These are phyloP conservation scores for Trichosurus vulpecula DNA, from an alignment of 2,797 vertebrate genomes.

Conservation along the genomic window DNA sequence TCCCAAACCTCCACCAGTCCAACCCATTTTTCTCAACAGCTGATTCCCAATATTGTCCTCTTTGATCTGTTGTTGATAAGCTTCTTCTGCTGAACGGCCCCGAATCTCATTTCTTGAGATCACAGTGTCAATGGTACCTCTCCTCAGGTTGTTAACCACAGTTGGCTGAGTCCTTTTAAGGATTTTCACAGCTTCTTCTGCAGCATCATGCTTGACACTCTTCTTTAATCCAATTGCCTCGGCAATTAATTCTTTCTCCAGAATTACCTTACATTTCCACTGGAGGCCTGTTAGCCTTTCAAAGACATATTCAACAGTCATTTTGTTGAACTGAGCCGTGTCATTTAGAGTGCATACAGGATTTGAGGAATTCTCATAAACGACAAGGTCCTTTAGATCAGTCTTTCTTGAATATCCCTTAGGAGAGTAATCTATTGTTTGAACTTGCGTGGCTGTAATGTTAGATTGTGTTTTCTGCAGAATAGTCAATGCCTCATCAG, in stretches of 20 bases:
- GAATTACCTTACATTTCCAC: slow-evolving; percentile 96
- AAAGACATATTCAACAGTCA: slow-evolving; percentile 94
- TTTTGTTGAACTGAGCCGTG: slow-evolving; percentile 98
- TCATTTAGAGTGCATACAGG: slow-evolving; percentile 95
- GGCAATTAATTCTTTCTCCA: slow-evolving; percentile 94
- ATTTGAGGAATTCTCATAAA: slow-evolving; percentile 94
- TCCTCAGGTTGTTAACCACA: slow-evolving; percentile 95
- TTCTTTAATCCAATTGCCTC: slow-evolving; percentile 95
- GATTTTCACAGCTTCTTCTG: slow-evolving; percentile 91
- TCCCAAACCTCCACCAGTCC: slow-evolving; percentile 96
- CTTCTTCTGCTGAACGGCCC: slow-evolving; percentile 90
- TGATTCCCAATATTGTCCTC: slow-evolving; percentile 99
- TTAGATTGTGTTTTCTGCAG: slow-evolving; percentile 92
- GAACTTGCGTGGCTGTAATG: slow-evolving; percentile 85
- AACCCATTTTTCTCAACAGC: slow-evolving; percentile 98
- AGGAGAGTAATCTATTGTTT: slow-evolving; percentile 81
- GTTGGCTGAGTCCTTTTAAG: slow-evolving; percentile 96
- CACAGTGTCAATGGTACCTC: slow-evolving; percentile 89
- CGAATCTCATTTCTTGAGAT: slow-evolving; percentile 97
- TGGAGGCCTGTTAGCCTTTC: slow-evolving; percentile 91
- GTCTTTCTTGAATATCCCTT: slow-evolving; percentile 85
- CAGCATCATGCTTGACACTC: slow-evolving; percentile 95
- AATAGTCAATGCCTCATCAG: slow-evolving; percentile 92
- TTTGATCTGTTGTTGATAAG: slow-evolving; percentile 93
- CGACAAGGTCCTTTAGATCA: slow-evolving; percentile 93